These are phyloP conservation scores for Paramuricea clavata DNA, from an alignment of 92 coral and sea anemone genomes.

Conservation along the genomic window DNA sequence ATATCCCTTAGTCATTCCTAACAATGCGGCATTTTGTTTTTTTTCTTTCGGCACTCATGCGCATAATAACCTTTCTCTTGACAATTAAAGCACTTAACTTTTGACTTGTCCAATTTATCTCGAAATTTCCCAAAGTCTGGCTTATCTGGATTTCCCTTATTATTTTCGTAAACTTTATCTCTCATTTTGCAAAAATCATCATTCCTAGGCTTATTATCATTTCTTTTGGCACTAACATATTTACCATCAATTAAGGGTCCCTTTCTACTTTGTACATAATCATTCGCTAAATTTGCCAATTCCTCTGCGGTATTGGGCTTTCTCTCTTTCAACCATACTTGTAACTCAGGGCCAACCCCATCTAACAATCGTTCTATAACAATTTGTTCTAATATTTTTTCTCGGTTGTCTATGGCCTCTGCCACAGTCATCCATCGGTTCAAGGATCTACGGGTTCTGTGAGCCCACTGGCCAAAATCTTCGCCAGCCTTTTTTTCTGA, in stretches of 20 bases:
- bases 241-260: constrained; percentile 71
- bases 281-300: constrained; percentile 64
- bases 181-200: neutral
- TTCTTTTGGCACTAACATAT: constrained; percentile 38
- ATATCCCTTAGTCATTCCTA: constrained; percentile 25
- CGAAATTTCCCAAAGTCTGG: neutral
- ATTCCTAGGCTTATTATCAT: neutral
- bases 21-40: constrained; percentile 31
- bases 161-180: neutral
- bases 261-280: constrained; percentile 70
- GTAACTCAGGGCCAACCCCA: constrained; percentile 71
- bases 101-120: neutral
- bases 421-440: constrained; percentile 75
- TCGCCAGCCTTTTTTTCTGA: constrained; percentile 68
- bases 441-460: constrained; percentile 66
- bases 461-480: constrained; percentile 74
- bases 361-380: constrained; percentile 65
- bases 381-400: constrained; percentile 61
- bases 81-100: too few relatives aligned
- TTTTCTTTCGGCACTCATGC: too few relatives aligned
- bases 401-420: constrained; percentile 52
- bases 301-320: constrained; percentile 68
- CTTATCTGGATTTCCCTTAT: neutral
- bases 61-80: too few relatives aligned
- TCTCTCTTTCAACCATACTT: constrained; percentile 67